Base-by-base conservation (phyloP, 2,113 vertebrate species). In the Gambusia holbrooki region DNA sequence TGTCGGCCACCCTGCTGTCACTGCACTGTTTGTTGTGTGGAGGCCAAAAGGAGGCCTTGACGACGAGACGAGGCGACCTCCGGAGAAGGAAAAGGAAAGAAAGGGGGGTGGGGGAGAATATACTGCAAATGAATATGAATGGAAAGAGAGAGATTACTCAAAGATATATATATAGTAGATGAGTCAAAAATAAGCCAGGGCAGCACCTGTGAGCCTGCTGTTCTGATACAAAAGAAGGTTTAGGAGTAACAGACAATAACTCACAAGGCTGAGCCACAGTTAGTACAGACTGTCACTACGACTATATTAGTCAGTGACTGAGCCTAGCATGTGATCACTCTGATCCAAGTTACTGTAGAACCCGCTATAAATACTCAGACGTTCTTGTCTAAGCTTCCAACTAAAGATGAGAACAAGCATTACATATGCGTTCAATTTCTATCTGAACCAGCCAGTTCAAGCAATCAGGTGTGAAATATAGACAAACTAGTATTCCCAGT, bases 351-450 rank as follows among this genome's bases (percentile, higher is more conserved):
- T 73, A 67, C 69, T 67, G 74, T 77, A 76, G 87, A 81, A 83
- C 76, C 73, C 25, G 76, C 79, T 84, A 87, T 80, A 87, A 90
- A 90, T 87, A 86, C 69, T 61, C 28, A 51, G 11, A 64, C 60
- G 77, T 65, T 76, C 32, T 75, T 66, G 64, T 74, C 62, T 80
- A 27, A n/a, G n/a, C 25, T 1, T n/a, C 17, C 19, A 48, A 48
- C 45, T 19, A 48, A 17, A 2, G 17, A 25, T n/a, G 9, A 11
- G 19, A 54, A 25, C 48, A 54, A 25, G 48, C 48, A 54, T 5
- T 25, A 15, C 40, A 4, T 15, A 15, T 42, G 40, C 1, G 3
- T 62, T 10, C 63, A 66, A 4, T 66, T 27, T 58, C 65, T 60
- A 13, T 29, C 45, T 68, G 48, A 29, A 19, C 32, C 45, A 37